phyloP scores from a whole-genome alignment of 2,113 vertebrate species.

The Centropus bengalensis region DNA sequence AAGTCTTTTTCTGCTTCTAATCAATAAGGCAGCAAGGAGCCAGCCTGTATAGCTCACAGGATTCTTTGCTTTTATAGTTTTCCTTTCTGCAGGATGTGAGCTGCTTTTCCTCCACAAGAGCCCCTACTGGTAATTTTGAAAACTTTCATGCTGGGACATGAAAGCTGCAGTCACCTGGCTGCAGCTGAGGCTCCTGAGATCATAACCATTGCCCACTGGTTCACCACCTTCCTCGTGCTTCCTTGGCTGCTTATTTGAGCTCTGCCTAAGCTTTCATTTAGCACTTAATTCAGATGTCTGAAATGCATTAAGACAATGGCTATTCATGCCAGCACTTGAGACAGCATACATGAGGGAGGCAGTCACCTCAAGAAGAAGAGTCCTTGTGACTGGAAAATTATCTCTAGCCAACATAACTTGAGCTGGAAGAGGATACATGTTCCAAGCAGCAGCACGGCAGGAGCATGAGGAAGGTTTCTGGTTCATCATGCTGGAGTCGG shows the following conservation, averaged over 20 bases:
- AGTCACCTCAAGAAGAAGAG: background rate
- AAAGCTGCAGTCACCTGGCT: background rate
- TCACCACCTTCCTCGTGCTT: background rate
- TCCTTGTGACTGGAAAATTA: background rate
- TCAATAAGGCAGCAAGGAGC: background rate
- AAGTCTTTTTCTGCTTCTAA: background rate
- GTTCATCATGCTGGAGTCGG: background rate
- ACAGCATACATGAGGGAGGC: background rate
- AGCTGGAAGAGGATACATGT: background rate
- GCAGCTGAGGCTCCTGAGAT: background rate
- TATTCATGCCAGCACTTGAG: background rate
- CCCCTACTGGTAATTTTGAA: background rate
- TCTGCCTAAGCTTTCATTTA: background rate
- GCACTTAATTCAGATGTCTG: background rate
- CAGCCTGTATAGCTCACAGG: background rate
- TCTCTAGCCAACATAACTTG: background rate
- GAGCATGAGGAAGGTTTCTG: background rate
- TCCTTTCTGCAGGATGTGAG: background rate
- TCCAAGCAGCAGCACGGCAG: background rate
- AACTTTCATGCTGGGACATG: background rate
- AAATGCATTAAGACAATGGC: background rate
- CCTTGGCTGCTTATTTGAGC: background rate
- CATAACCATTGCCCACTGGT: background rate
- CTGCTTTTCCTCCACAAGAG: background rate
- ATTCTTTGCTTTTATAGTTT: background rate